Percentiles rank a stretch among this genome's conserved stretches.
phyloP scores from a whole-genome alignment of 2,113 vertebrate genomes.

The Rissa tridactyla region DNA sequence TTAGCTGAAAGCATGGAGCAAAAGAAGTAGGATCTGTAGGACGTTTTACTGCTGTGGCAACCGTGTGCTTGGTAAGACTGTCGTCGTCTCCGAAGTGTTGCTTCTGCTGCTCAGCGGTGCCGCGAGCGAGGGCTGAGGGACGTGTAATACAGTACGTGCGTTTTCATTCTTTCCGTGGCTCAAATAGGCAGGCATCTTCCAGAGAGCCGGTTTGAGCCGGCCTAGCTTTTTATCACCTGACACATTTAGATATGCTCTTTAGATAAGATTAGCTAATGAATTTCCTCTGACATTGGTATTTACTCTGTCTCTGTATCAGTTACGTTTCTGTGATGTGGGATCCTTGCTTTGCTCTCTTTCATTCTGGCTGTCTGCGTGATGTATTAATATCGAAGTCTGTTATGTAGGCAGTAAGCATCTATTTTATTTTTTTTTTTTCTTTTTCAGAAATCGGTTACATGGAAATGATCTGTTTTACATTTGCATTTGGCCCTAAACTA shows the following conservation, averaged over 20 bases:
- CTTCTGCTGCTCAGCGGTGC: background rate
- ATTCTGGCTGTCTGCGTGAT: background rate
- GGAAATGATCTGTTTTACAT: background rate
- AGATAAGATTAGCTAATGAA: slow-evolving; percentile 13
- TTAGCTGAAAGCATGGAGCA: background rate
- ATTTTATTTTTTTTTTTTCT: background rate
- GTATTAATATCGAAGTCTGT: background rate
- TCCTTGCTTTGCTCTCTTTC: background rate
- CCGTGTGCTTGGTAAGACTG: background rate
- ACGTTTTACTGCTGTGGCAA: background rate
- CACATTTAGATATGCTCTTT: slow-evolving; percentile 42
- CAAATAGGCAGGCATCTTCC: background rate
- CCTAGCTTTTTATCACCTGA: background rate
- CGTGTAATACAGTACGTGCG: background rate
- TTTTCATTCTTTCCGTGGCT: slow-evolving; percentile 23
- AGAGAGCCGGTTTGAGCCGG: background rate
- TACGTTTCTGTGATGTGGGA: background rate
- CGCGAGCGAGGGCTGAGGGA: background rate
- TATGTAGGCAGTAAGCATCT: background rate
- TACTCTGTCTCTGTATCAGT: background rate
- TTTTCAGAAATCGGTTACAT: background rate
- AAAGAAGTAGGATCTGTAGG: background rate
- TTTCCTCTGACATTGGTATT: background rate
- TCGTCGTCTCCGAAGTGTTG: background rate
- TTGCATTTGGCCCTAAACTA: background rate